Conservation (phyloP, 1,140 invertebrate genomes). For the Calephelis virginiensis region DNA sequence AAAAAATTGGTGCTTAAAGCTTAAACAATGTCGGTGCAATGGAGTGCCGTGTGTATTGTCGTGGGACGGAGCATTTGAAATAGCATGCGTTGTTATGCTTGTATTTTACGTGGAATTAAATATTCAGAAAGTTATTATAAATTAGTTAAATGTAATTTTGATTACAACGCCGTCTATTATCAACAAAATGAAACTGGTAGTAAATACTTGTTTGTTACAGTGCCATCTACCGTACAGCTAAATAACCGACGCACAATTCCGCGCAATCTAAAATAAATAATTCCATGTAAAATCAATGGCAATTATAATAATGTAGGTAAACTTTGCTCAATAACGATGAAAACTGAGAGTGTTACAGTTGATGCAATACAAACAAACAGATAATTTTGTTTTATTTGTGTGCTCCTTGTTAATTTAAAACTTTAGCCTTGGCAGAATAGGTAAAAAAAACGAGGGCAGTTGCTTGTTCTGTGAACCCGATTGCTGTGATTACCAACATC, state of each 20-base stretch:
- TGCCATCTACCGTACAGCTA: background rate
- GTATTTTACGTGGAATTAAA: conserved; percentile 48
- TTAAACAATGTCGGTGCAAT: conserved; percentile 65
- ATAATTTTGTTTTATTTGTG: conserved; percentile 68
- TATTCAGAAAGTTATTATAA: conserved; percentile 17
- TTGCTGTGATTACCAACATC: too few relatives aligned
- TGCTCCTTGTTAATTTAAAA: background rate
- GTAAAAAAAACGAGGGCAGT: too few relatives aligned
- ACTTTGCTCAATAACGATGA: conserved; percentile 77
- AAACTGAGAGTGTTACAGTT: conserved; percentile 77
- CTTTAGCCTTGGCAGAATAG: too few relatives aligned
- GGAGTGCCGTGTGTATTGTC: conserved; percentile 67
- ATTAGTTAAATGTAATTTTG: background rate
- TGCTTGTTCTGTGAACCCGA: too few relatives aligned
- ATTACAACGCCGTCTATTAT: conserved; percentile 14
- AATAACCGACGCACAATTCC: conserved; percentile 6
- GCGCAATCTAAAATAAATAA: conserved; percentile 38
- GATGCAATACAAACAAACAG: conserved; percentile 76
- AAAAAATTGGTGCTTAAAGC: conserved; percentile 78
- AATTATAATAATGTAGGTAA: conserved; percentile 78
- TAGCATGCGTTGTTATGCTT: conserved; percentile 76
- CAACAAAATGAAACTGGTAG: background rate
- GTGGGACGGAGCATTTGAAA: conserved; percentile 70
- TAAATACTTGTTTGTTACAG: background rate
- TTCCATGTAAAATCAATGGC: conserved; percentile 46